phyloP scores from a whole-genome alignment of 2,888 invertebrate genomes.

The Eledona agricola region DNA sequence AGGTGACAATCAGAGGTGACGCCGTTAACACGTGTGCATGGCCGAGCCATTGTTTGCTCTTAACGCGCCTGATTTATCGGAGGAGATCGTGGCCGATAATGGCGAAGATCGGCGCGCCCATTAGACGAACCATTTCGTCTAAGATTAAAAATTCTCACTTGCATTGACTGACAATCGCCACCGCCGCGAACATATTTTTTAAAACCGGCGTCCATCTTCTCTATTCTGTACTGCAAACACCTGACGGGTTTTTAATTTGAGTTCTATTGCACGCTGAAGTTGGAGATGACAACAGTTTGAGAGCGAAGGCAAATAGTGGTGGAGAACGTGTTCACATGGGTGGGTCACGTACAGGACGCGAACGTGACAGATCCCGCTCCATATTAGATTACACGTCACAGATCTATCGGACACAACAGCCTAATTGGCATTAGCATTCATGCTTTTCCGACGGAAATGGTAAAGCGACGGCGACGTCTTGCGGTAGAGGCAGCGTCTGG shows the following conservation, averaged over 20 bases:
- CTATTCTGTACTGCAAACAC: neutral
- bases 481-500: too few relatives aligned
- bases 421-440: conserved; percentile 50
- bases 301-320: conserved; percentile 55
- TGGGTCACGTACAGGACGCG: conserved; percentile 61
- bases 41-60: conserved; percentile 27
- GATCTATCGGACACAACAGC: conserved; percentile 50
- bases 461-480: too few relatives aligned
- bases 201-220: too few relatives aligned
- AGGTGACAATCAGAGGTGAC: conserved; percentile 29
- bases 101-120: too few relatives aligned
- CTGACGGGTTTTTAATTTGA: conserved; percentile 10
- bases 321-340: conserved; percentile 58
- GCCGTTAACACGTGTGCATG: conserved; percentile 21
- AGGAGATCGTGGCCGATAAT: conserved; percentile 29
- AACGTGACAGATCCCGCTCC: conserved; percentile 62
- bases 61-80: conserved; percentile 32
- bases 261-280: too few relatives aligned
- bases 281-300: conserved; percentile 38
- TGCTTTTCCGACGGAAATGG: too few relatives aligned
- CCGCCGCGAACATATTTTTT: conserved; percentile 2
- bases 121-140: too few relatives aligned
- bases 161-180: neutral
- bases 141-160: too few relatives aligned
- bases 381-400: conserved; percentile 62